A percentile compares a stretch with the other conserved stretches of the same genome.
Conservation (phyloP, 92 coral and sea anemone genomes). For the Desmophyllum pertusum region DNA sequence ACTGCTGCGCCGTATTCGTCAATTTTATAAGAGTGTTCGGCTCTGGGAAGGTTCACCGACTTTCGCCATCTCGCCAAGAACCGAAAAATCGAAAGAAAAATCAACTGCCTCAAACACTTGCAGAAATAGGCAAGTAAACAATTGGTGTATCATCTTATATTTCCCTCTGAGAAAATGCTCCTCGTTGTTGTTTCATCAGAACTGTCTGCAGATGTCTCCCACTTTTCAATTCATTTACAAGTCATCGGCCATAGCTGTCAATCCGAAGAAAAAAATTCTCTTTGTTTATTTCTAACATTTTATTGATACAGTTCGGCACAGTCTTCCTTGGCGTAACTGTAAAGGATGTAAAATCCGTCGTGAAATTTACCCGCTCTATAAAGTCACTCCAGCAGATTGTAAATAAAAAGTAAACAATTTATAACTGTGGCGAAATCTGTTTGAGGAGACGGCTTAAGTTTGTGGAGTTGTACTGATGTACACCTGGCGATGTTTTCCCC, state of each 20-base stretch:
- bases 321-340: neutral
- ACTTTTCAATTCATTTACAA: constrained; percentile 33
- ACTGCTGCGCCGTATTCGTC: constrained; percentile 13
- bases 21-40: neutral
- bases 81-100: neutral
- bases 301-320: neutral
- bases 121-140: neutral
- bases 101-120: neutral
- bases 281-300: constrained; percentile 17
- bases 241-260: constrained; percentile 36
- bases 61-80: neutral
- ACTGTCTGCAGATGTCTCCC: constrained; percentile 38
- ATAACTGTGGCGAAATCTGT: constrained; percentile 50
- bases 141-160: neutral
- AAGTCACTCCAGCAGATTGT: constrained; percentile 42
- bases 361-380: constrained; percentile 7
- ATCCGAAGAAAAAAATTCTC: constrained; percentile 6
- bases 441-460: constrained; percentile 43
- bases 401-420: constrained; percentile 36
- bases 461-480: constrained; percentile 25
- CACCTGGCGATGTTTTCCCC: constrained; percentile 37
- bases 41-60: neutral
- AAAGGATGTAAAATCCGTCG: neutral
- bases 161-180: constrained; percentile 10
- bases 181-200: constrained; percentile 15